Evolutionary conservation across 2,797 vertebrate species (phyloP), one percentile per base, ranked within the genome.

Genomic region (Pyrocephalus nanus): DNA sequence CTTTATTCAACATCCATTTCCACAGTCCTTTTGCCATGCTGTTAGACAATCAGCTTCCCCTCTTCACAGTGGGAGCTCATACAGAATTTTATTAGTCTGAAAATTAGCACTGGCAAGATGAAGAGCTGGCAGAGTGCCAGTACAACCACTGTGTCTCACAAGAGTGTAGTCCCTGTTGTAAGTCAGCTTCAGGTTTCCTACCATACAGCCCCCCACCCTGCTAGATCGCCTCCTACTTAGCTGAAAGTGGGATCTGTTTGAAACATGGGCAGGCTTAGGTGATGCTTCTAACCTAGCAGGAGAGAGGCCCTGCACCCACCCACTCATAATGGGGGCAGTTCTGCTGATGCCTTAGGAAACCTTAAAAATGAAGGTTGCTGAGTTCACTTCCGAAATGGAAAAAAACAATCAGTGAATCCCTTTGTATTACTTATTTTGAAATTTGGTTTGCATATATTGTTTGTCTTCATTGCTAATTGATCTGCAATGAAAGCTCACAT

Each of bases 171-270:
- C 9, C 19, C 54, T 2, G 0, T 9, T 6, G 4, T 17, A 14
- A 32, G 5, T 3, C 21, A 18, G 27, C 40, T 64, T 73, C 62
- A 4, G 22, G 30, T 76, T 87, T 65, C 62, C 23, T 25, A 69
- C 21, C 2, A 0, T 1, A 12, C 16, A 61, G 21, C 13, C 12
- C 42, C 29, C 5, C 4, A 32, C 32, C 8, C 54, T 1, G 1
- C 12, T 58, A 38, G 32, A 58, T 13, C 3, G 0, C 21, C 9
- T 91, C 50, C 36, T 43, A 3, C 7, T 32, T 9, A 17, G 14
- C 5, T 73, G 51, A 55, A 71, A 54, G 27, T n/a, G 1, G 9
- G 17, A 11, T 54, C 69, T 47, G 2, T 15, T 77, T 48, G 23
- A 71, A 60, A 36, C 25, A 15, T 0, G 2, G 20, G 5, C n/a